phyloP scores from a whole-genome alignment of 2,888 invertebrate species.

The Lithophane ornitopus region DNA sequence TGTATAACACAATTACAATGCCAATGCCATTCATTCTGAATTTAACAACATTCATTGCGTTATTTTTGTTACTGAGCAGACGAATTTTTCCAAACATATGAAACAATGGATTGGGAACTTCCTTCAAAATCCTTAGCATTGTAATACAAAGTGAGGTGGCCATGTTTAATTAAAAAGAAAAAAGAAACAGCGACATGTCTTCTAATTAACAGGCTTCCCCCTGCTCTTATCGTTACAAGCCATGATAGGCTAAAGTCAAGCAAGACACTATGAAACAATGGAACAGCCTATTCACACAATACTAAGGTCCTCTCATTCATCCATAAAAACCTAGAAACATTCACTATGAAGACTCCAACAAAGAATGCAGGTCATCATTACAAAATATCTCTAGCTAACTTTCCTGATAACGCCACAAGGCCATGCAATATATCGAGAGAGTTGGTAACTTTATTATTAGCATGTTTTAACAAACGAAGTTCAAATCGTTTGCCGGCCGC shows the following conservation, averaged over 20 bases:
- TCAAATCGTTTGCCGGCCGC: not conserved
- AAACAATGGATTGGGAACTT: not conserved
- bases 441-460: conserved; percentile 17
- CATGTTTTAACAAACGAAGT: conserved; percentile 32
- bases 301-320: not conserved
- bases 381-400: not conserved
- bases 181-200: not conserved
- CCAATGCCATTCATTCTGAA: not conserved
- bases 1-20: not conserved
- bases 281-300: no score
- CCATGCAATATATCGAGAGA: not conserved
- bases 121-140: not conserved
- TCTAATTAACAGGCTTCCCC: not conserved
- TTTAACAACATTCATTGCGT: not conserved
- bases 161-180: not conserved
- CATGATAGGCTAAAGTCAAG: no score
- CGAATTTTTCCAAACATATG: not conserved
- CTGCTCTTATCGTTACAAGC: not conserved
- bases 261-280: no score
- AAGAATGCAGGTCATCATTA: not conserved
- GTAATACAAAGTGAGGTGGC: not conserved
- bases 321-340: not conserved
- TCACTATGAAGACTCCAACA: not conserved
- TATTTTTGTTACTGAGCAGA: not conserved
- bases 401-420: not conserved